Evolutionary conservation across 1,140 invertebrate species (phyloP).

Genomic region (Cydia amplana): DNA sequence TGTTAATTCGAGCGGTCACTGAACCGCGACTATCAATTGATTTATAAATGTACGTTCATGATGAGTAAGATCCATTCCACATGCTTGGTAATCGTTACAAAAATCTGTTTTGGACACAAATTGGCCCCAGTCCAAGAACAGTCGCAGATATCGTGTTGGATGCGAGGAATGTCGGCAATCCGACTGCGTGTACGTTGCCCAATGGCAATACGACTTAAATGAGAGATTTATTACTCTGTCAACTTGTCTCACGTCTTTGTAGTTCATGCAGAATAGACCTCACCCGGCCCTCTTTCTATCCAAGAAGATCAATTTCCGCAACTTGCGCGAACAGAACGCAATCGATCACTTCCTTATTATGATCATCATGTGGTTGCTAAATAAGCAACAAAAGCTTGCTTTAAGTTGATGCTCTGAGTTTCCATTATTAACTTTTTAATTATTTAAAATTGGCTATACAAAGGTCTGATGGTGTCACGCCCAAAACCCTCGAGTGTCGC

Average conservation of each 20-base stretch:
- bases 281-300: not conserved
- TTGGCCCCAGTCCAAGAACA: slow-evolving; percentile 58
- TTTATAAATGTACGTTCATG: slow-evolving; percentile 10
- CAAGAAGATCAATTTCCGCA: slow-evolving; percentile 29
- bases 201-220: slow-evolving; percentile 38
- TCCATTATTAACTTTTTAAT: not conserved
- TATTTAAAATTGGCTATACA: not conserved
- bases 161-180: slow-evolving; percentile 52
- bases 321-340: not conserved
- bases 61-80: not conserved
- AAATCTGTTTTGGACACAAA: slow-evolving; percentile 57
- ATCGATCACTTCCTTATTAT: not conserved
- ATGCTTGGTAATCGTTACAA: slow-evolving; percentile 36
- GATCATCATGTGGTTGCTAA: not conserved
- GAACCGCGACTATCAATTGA: slow-evolving; percentile 1
- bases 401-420: not conserved
- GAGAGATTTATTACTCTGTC: slow-evolving; percentile 17
- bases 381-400: not conserved
- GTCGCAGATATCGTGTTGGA: slow-evolving; percentile 59
- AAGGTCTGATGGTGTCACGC: not conserved
- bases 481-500: not conserved
- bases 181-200: slow-evolving; percentile 53
- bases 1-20: slow-evolving; percentile 12
- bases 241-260: slow-evolving; percentile 9
- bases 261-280: not conserved